A percentile compares a stretch with the other conserved stretches of the same genome.
These are phyloP conservation scores for Macrotus californicus DNA, from an alignment of 2,113 vertebrate genomes.

Conservation along the genomic window DNA sequence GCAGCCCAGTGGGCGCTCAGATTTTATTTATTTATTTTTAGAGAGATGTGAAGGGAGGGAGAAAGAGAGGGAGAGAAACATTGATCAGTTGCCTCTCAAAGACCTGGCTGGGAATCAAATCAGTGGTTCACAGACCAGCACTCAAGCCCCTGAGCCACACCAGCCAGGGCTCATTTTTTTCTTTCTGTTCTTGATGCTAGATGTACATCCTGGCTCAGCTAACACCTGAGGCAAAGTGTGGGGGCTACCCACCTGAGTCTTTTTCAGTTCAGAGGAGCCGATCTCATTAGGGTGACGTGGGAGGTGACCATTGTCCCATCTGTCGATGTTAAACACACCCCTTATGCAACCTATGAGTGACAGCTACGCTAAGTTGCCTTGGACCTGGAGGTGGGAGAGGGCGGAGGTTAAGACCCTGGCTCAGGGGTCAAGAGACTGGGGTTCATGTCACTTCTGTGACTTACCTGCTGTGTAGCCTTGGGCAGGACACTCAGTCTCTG, in stretches of 20 bases:
- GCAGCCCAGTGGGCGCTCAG: background rate
- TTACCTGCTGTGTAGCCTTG: background rate
- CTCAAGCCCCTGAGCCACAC: too few species aligned
- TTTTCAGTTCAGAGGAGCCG: background rate
- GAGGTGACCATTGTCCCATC: background rate
- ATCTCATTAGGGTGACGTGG: background rate
- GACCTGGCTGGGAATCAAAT: too few species aligned
- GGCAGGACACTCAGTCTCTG: background rate
- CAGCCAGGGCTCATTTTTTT: too few species aligned
- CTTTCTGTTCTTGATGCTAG: background rate
- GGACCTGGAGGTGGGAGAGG: background rate
- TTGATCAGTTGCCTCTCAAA: too few species aligned
- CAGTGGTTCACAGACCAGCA: fast-evolving
- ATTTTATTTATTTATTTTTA: too few species aligned
- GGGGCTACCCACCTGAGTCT: background rate
- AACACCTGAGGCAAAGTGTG: background rate
- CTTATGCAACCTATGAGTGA: background rate
- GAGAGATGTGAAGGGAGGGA: too few species aligned
- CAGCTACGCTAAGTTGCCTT: background rate
- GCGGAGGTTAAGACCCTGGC: background rate
- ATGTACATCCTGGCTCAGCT: background rate
- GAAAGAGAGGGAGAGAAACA: too few species aligned
- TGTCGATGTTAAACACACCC: background rate
- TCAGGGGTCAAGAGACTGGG: background rate
- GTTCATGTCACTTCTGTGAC: background rate